Evolutionary conservation across 2,888 invertebrate genomes (phyloP).

Genomic region (Drosophila infuscata): DNA sequence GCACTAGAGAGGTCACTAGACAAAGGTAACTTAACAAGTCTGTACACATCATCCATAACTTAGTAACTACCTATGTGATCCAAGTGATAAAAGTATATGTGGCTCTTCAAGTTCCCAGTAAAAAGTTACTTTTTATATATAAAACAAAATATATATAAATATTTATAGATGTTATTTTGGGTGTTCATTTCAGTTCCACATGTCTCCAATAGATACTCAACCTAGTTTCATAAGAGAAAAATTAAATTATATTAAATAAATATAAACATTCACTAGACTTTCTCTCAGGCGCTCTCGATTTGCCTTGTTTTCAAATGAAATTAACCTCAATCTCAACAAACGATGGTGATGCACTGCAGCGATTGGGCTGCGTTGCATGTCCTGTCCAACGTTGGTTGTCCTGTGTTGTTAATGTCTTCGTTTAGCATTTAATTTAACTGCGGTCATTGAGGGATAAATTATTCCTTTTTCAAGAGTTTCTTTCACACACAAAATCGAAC

Average conservation of each 20-base stretch:
- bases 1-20: background rate
- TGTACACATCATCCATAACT: background rate
- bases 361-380: slow-evolving; percentile 26
- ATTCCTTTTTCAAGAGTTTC: slow-evolving; percentile 54
- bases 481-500: slow-evolving; percentile 22
- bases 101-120: background rate
- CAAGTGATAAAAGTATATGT: background rate
- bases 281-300: background rate
- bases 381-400: slow-evolving; percentile 29
- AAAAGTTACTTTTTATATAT: background rate
- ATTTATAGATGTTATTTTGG: background rate
- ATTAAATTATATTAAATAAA: background rate
- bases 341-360: slow-evolving; percentile 22
- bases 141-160: background rate
- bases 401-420: slow-evolving; percentile 80
- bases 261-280: background rate
- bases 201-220: background rate
- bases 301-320: slow-evolving; percentile 20
- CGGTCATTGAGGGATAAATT: slow-evolving; percentile 70
- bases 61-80: background rate
- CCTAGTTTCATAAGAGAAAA: background rate
- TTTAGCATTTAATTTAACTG: slow-evolving; percentile 82
- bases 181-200: background rate
- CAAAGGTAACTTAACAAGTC: background rate
- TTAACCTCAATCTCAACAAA: slow-evolving; percentile 33